Percentiles rank a stretch among this genome's conserved stretches.
Conservation (phyloP, 2,888 invertebrate species). For the Crossocerus cetratus region DNA sequence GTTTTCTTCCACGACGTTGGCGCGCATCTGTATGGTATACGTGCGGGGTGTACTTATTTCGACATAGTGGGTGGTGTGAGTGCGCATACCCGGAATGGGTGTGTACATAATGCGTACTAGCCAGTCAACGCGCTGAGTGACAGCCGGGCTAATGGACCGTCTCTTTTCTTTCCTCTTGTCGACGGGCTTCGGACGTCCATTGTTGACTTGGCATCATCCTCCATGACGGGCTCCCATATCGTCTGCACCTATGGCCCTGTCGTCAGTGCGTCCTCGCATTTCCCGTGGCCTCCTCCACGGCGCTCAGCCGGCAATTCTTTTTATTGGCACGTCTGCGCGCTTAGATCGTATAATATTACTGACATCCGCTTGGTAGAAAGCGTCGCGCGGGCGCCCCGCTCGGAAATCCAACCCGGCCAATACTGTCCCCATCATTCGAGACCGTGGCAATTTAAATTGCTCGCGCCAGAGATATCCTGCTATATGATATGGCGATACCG, state of each 20-base stretch:
- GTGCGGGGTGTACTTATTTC: slow-evolving; percentile 14
- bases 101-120: slow-evolving; percentile 57
- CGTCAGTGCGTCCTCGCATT: neutral
- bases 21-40: neutral
- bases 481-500: too few relatives aligned
- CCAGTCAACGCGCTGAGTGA: slow-evolving; percentile 59
- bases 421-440: too few relatives aligned
- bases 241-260: neutral
- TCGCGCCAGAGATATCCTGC: too few relatives aligned
- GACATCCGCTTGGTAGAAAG: too few relatives aligned
- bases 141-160: slow-evolving; percentile 66
- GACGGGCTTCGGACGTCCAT: slow-evolving; percentile 51
- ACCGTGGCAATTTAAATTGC: too few relatives aligned
- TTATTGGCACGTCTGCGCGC: neutral
- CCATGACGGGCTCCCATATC: slow-evolving; percentile 40
- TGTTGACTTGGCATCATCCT: slow-evolving; percentile 63
- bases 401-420: slow-evolving; percentile 21
- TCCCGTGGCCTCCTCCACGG: neutral
- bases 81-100: slow-evolving; percentile 34
- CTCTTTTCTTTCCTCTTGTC: slow-evolving; percentile 49
- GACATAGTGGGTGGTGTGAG: neutral
- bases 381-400: neutral
- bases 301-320: neutral
- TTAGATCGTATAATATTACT: too few relatives aligned
- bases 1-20: slow-evolving; percentile 22